Conservation (phyloP, 1,140 invertebrate species). For the Sycophila sp. region DNA sequence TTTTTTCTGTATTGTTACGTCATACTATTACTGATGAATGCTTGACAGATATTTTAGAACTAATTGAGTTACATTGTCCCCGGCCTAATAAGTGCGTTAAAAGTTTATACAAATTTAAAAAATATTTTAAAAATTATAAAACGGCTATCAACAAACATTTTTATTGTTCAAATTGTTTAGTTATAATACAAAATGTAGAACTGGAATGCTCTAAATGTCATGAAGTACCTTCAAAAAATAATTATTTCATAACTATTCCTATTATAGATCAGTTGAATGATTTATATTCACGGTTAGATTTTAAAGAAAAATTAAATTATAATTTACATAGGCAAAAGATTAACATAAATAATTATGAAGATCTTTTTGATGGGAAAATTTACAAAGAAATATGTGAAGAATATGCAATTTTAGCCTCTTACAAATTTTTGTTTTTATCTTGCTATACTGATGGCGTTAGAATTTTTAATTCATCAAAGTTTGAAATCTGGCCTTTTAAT, state of each 20-base stretch:
- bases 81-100: not conserved
- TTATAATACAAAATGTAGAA: not conserved
- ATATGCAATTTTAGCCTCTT: not conserved
- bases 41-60: not conserved
- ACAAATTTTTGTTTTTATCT: not conserved
- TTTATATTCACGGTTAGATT: too few species aligned
- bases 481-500: conserved; percentile 29
- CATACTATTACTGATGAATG: not conserved
- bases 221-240: not conserved
- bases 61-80: not conserved
- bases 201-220: not conserved
- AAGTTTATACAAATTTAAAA: not conserved
- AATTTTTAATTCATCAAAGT: conserved; percentile 31
- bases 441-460: too few species aligned
- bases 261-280: too few species aligned
- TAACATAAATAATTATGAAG: not conserved
- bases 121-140: not conserved
- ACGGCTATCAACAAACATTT: not conserved
- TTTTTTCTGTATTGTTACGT: not conserved
- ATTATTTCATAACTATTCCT: too few species aligned
- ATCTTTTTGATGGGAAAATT: not conserved
- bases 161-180: not conserved
- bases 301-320: too few species aligned
- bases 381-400: not conserved
- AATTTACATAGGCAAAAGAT: not conserved